Percentiles rank a stretch among this genome's conserved stretches.
Conservation (phyloP, 2,113 vertebrate species). For the Salvelinus fontinalis region DNA sequence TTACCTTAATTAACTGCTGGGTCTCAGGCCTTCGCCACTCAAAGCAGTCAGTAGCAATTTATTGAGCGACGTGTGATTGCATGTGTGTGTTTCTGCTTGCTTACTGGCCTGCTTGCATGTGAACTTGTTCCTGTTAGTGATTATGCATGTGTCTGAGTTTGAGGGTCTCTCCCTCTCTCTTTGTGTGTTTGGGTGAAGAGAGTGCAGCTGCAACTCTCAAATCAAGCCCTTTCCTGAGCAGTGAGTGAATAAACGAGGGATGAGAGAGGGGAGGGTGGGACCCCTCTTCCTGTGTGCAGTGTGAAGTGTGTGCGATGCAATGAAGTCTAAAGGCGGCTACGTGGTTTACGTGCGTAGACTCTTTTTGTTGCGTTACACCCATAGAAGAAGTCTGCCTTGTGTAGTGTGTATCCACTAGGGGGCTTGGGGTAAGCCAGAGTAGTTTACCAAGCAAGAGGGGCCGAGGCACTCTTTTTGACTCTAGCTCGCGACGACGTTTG, state of each 20-base stretch:
- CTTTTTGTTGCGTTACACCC: too few species aligned
- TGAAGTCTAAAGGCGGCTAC: too few species aligned
- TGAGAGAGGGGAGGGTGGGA: background rate
- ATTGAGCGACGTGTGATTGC: conserved; percentile 25
- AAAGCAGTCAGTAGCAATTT: conserved; percentile 36
- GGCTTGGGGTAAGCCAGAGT: too few species aligned
- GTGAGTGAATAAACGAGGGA: background rate
- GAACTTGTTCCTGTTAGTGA: conserved; percentile 12
- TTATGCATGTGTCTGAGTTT: conserved; percentile 7
- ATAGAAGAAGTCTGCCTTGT: too few species aligned
- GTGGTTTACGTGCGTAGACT: too few species aligned
- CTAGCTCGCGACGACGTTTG: too few species aligned
- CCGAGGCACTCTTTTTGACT: too few species aligned
- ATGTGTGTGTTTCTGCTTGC: conserved; percentile 13
- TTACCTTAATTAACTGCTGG: conserved; percentile 12
- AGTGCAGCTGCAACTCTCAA: conserved; percentile 55
- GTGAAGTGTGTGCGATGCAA: too few species aligned
- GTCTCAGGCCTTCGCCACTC: background rate
- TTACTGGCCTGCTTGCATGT: background rate
- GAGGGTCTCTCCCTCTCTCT: background rate
- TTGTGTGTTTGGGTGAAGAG: background rate
- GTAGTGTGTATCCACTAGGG: too few species aligned
- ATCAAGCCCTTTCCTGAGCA: conserved; percentile 47
- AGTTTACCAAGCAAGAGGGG: too few species aligned
- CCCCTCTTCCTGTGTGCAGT: too few species aligned